Base-by-base conservation (phyloP, 2,797 vertebrate genomes). In the Etheostoma nigrum region DNA sequence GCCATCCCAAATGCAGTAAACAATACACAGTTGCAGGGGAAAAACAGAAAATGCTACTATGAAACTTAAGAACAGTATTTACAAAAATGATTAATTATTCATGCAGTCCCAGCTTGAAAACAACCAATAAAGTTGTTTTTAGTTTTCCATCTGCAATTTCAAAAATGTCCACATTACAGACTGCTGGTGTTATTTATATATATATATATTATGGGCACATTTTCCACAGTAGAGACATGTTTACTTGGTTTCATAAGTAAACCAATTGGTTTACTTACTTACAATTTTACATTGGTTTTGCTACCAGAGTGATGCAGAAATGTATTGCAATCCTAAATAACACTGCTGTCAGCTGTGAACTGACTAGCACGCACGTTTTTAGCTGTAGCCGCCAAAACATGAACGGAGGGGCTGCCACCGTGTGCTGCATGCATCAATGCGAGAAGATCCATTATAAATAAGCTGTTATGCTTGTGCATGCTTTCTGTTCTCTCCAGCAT, bases 351-450 rank as follows among this genome's bases (percentile, higher is more conserved):
- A 23, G 30, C 12, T 18, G 55, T 60, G 59, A 58, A 60, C 19
- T 18, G 51, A 68, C 30, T 23, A 21, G 16, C 16, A 47, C 53
- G 21, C 44, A 23, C 12, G 13, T 64, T 25, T 40, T 59, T 15
- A 54, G 23, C 19, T 27, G 11, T 4, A 40, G n/a, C 57, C 51
- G 4, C 30, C n/a, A 9, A 33, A 51, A 40, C 12, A 30, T 18
- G 42, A 67, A 47, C 61, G 49, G 14, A 14, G 65, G 12, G 62
- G 18, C 47, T 67, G 64, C 55, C 60, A 49, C 67, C 14, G 8
- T 63, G 68, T 57, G 45, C 77, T 66, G 55, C 64, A 52, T 65
- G 72, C 33, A 78, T 0, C 57, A 59, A 72, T 78, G 74, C 54
- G 19, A 60, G 62, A 27, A 45, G 78, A 79, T 59, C 73, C 58